A percentile compares a stretch with the other conserved stretches of the same genome.
phyloP scores from a whole-genome alignment of 2,797 vertebrate species.

The Phoebastria nigripes region DNA sequence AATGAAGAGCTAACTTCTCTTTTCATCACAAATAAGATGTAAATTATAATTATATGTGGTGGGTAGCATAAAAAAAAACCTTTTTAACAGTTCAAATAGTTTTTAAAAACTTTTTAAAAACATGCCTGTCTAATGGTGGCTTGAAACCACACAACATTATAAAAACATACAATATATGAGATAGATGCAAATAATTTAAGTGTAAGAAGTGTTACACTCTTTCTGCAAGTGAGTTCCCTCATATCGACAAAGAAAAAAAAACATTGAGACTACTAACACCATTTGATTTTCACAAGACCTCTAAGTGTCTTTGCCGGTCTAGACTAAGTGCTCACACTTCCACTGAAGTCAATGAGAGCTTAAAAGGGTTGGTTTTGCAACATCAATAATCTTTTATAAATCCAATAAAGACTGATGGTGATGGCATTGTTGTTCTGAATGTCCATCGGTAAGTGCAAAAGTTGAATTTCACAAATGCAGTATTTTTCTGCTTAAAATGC shows the following conservation, averaged over 20 bases:
- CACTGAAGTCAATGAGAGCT: neutral
- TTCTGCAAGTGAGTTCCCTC: neutral
- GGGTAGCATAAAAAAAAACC: neutral
- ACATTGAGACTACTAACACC: rapidly evolving
- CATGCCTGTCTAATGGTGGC: neutral
- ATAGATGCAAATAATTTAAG: neutral
- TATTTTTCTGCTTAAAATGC: neutral
- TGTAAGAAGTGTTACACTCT: neutral
- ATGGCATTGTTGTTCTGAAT: neutral
- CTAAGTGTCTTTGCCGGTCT: neutral
- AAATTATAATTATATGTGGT: neutral
- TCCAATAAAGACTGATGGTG: neutral
- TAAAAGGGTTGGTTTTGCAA: neutral
- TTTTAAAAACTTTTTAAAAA: neutral
- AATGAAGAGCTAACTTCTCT: neutral
- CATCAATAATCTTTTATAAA: neutral
- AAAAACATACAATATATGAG: neutral
- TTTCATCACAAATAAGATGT: neutral
- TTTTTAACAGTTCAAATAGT: neutral
- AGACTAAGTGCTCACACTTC: neutral
- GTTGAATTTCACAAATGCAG: neutral
- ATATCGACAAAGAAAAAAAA: neutral
- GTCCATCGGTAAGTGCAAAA: neutral
- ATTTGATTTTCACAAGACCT: neutral
- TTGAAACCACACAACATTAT: neutral